phyloP scores from a whole-genome alignment of 2,888 invertebrate species.

The Sarcophaga carnaria region DNA sequence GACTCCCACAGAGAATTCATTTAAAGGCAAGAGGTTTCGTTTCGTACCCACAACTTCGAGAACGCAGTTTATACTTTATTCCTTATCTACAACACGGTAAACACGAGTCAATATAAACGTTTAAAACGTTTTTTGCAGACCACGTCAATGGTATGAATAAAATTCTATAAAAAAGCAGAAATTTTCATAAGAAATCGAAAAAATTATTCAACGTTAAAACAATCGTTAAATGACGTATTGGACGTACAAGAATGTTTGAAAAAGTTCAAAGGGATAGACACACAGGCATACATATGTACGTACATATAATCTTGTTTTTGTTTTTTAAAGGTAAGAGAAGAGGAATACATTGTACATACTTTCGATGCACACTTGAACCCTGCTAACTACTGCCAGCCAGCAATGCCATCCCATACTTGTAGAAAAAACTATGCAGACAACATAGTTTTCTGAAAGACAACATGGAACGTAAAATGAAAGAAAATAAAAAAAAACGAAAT shows the following conservation, averaged over 20 bases:
- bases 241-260: constrained; percentile 18
- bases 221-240: constrained; percentile 30
- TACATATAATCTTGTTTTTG: not conserved
- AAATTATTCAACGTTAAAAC: constrained; percentile 14
- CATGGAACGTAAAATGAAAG: constrained; percentile 6
- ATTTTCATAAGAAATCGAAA: constrained; percentile 24
- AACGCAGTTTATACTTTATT: no score
- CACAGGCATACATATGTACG: not conserved
- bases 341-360: no score
- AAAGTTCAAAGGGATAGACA: not conserved
- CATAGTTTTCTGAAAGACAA: constrained; percentile 34
- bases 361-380: not conserved
- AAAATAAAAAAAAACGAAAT: constrained; percentile 9
- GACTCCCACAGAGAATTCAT: no score
- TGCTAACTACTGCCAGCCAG: constrained; percentile 14
- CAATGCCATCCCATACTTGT: not conserved
- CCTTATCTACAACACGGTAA: no score
- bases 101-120: not conserved
- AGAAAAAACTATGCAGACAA: constrained; percentile 21
- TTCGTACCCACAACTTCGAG: no score
- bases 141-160: constrained; percentile 4
- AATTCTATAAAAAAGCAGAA: not conserved
- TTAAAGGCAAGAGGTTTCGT: no score
- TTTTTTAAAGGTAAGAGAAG: no score
- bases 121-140: constrained; percentile 4